Evolutionary conservation across 2,113 vertebrate genomes (phyloP), one percentile per base, ranked within the genome.

Genomic region (Argyrosomus japonicus): DNA sequence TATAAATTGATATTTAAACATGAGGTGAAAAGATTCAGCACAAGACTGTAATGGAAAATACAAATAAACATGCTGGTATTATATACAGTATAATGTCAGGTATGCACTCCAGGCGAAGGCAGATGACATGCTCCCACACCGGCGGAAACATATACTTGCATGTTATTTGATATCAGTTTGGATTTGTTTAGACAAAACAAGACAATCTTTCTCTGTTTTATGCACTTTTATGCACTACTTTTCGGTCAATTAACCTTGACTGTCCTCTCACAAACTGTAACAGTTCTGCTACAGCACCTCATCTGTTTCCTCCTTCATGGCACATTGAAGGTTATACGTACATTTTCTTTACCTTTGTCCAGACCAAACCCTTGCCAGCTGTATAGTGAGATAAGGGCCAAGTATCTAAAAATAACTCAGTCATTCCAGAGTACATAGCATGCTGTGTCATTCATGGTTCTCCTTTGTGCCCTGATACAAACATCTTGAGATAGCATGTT

Each of bases 341-440:
- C 51, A 45, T 84, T 84, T 89, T 84, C 86, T 88, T 87, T 90
- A 90, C 88, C 89, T 90, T 89, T 86, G 70, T 85, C 61, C 13
- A 47, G 80, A 10, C 43, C 43, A 45, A 45, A 45, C 43, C 43
- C 43, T 45, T 47, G 82, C 70, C 87, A 87, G 88, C 92, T 94
- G 93, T 87, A 81, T 17, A 63, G 82, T 63, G 87, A 87, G 93
- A 94, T 94, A 94, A 94, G 87, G 82, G 56, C 82, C 53, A 10
- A 50, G 68, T 25, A 75, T 77, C 90, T 92, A 92, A 93, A 93
- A 93, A 92, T 94, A 92, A 48, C 62, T 14, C 3, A 1, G 67
- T 88, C 67, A 61, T 77, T 91, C 40, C 18, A 47, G 54, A 47
- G 48, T 77, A 81, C 77, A 82, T 83, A 88, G 81, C 76, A 68